Percentiles rank a stretch among this genome's conserved stretches.
Conservation (phyloP, 2,888 invertebrate species). For the Hofmannophila pseudospretella region DNA sequence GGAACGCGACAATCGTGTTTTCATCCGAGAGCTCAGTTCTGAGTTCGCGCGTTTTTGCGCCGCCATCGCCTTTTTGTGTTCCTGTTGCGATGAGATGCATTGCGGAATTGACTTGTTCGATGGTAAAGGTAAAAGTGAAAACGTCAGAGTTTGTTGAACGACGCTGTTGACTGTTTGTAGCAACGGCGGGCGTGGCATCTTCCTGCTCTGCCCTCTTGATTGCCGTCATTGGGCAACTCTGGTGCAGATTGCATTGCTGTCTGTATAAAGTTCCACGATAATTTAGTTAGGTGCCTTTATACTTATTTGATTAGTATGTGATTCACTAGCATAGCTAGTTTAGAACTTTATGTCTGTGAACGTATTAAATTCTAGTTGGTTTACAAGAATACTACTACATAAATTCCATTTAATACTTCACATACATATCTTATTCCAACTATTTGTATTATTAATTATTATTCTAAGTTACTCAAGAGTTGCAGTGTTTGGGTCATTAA, state of each 20-base stretch:
- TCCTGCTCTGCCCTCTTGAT: not conserved
- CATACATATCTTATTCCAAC: no score
- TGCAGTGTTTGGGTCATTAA: not conserved
- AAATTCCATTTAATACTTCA: no score
- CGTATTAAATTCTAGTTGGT: no score
- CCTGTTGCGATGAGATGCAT: slow-evolving; percentile 32
- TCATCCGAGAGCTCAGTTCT: slow-evolving; percentile 30
- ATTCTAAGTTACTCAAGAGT: no score
- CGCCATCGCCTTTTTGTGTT: slow-evolving; percentile 59
- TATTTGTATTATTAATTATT: no score
- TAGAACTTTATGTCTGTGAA: no score
- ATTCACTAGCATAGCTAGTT: no score
- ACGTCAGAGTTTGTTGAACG: slow-evolving; percentile 41
- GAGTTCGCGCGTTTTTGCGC: slow-evolving; percentile 46
- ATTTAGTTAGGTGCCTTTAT: no score
- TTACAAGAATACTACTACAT: no score
- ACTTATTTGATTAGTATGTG: no score
- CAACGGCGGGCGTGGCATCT: not conserved
- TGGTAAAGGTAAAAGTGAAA: slow-evolving; percentile 65
- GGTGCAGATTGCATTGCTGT: no score
- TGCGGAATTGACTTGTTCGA: slow-evolving; percentile 50
- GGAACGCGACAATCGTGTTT: slow-evolving; percentile 43
- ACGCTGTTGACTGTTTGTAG: not conserved
- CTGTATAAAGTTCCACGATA: no score
- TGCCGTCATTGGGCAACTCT: not conserved